phyloP scores from a whole-genome alignment of 2,888 invertebrate species.

The Torymus aiolomorphi region DNA sequence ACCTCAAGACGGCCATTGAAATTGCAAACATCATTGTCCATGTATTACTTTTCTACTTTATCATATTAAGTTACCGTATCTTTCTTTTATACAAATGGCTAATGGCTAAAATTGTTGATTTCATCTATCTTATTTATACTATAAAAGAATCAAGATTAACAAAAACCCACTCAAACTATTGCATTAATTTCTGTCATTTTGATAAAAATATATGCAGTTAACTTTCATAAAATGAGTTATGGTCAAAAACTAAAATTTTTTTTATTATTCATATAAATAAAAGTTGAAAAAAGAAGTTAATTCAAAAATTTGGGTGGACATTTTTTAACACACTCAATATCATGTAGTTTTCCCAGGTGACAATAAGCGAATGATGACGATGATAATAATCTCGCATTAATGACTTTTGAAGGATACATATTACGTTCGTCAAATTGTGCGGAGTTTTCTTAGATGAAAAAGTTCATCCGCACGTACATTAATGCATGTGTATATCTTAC shows the following conservation, averaged over 20 bases:
- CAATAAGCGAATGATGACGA: not conserved
- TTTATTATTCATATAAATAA: no score
- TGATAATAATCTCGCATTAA: constrained; percentile 39
- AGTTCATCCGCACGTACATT: constrained; percentile 12
- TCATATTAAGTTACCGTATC: not conserved
- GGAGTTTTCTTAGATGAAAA: constrained; percentile 14
- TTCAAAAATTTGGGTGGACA: no score
- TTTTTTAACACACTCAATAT: not conserved
- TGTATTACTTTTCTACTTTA: constrained; percentile 6
- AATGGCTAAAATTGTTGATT: constrained; percentile 25
- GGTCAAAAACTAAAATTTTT: no score
- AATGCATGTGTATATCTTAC: constrained; percentile 27
- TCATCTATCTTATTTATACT: not conserved
- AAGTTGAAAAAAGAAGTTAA: no score
- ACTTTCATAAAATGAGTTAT: no score
- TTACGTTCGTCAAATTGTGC: constrained; percentile 35
- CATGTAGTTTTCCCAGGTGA: not conserved
- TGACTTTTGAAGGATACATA: constrained; percentile 31
- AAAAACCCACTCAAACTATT: constrained; percentile 1
- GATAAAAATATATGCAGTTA: not conserved
- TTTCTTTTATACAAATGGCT: constrained; percentile 24
- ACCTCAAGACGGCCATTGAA: constrained; percentile 27
- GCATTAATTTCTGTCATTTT: not conserved
- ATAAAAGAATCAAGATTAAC: constrained; percentile 1
- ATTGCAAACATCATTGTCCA: constrained; percentile 15